Conservation (phyloP, 2,888 invertebrate species). For the Lepidochitona cinerea region DNA sequence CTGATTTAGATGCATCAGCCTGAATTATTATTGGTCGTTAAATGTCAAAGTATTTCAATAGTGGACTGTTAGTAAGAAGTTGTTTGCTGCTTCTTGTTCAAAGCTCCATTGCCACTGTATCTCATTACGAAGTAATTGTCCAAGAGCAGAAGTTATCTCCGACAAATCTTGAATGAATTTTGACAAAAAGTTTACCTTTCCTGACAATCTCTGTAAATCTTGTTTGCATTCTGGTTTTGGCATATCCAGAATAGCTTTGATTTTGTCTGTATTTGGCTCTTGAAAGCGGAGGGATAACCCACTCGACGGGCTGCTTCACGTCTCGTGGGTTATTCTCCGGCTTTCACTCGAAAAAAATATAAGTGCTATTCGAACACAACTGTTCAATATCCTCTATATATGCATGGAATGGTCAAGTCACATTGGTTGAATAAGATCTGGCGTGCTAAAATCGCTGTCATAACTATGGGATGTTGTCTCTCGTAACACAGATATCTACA, state of each 20-base stretch:
- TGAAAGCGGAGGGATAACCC: no score
- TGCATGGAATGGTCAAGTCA: no score
- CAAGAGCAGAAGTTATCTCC: slow-evolving; percentile 26
- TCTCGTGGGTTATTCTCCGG: no score
- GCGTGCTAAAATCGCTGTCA: no score
- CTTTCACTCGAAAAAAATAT: no score
- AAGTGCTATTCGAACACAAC: no score
- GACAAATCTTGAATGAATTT: slow-evolving; percentile 34
- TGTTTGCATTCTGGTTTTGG: slow-evolving; percentile 26
- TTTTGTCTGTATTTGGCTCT: no score
- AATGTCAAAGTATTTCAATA: slow-evolving; percentile 29
- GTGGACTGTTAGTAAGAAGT: slow-evolving; percentile 22
- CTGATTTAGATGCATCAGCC: slow-evolving; percentile 26
- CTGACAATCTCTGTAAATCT: slow-evolving; percentile 20
- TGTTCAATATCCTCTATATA: no score
- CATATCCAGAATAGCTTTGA: slow-evolving; percentile 32
- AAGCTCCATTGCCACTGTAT: slow-evolving; percentile 12
- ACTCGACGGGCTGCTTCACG: no score
- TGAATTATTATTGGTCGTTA: slow-evolving; percentile 9
- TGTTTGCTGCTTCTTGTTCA: slow-evolving; percentile 19
- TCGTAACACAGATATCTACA: no score
- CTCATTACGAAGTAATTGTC: slow-evolving; percentile 25
- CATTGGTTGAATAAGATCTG: no score
- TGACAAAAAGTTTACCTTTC: slow-evolving; percentile 30
- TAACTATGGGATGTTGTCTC: no score